phyloP scores from a whole-genome alignment of 2,888 invertebrate species.

The Drosophila engyochracea region DNA sequence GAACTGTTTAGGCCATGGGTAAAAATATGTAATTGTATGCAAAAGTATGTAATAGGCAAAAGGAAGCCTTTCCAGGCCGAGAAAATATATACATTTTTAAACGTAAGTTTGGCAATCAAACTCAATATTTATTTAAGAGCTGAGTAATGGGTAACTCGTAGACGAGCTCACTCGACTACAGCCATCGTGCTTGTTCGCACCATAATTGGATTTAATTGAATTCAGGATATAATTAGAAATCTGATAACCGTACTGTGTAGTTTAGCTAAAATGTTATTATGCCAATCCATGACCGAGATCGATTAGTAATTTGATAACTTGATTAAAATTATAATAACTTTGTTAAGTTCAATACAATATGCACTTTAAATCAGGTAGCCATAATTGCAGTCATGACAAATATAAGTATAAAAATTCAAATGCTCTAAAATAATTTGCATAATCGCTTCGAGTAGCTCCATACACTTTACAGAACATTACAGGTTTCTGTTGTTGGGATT shows the following conservation, averaged over 20 bases:
- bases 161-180: not conserved
- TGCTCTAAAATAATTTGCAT: slow-evolving; percentile 35
- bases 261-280: slow-evolving; percentile 7
- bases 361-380: not conserved
- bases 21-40: too few species aligned
- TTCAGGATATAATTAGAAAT: slow-evolving; percentile 36
- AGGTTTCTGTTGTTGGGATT: slow-evolving; percentile 2
- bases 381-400: slow-evolving; percentile 1
- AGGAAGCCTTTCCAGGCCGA: not conserved
- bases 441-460: slow-evolving; percentile 13
- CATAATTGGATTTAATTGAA: slow-evolving; percentile 21
- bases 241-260: slow-evolving; percentile 8
- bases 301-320: not conserved
- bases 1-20: not conserved
- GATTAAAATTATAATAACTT: not conserved
- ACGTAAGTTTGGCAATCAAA: not conserved
- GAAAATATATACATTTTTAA: not conserved
- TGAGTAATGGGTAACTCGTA: too few species aligned
- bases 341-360: slow-evolving; percentile 1
- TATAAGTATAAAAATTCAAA: slow-evolving; percentile 25
- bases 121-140: too few species aligned
- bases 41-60: not conserved
- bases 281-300: not conserved
- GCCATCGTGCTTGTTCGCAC: not conserved
- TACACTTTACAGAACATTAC: not conserved